These are phyloP conservation scores for Xanthia togata DNA, from an alignment of 2,888 invertebrate genomes.

Conservation along the genomic window DNA sequence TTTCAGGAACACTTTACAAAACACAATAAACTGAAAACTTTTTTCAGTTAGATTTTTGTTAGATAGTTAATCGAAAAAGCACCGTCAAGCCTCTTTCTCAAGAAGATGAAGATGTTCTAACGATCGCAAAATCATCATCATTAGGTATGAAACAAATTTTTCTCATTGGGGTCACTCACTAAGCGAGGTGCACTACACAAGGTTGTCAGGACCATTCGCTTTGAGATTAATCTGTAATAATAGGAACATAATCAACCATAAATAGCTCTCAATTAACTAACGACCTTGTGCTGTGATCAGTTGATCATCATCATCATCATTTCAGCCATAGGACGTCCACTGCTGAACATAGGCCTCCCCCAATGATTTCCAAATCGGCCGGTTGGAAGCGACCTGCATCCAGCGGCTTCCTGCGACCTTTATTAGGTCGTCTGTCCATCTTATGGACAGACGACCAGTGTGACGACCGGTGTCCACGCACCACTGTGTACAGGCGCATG, in stretches of 20 bases:
- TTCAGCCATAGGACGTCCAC: no score
- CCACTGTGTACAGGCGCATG: no score
- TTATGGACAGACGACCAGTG: no score
- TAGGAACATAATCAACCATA: slow-evolving; percentile 20
- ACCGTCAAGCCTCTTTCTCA: neutral
- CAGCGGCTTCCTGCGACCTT: no score
- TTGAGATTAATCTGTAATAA: slow-evolving; percentile 34
- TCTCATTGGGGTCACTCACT: slow-evolving; percentile 9
- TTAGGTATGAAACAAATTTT: slow-evolving; percentile 1
- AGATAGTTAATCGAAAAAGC: neutral
- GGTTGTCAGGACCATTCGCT: slow-evolving; percentile 14
- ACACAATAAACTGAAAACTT: no score
- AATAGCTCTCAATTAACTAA: slow-evolving; percentile 11
- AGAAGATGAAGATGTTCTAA: neutral
- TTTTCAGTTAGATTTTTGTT: neutral
- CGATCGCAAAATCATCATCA: slow-evolving; percentile 25
- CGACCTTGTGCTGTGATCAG: slow-evolving; percentile 18
- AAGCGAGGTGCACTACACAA: neutral
- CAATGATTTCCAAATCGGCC: no score
- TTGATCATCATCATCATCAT: no score
- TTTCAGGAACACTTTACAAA: no score
- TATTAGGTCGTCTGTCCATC: no score
- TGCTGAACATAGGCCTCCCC: no score
- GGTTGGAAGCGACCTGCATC: no score
- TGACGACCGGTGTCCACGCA: no score